Evolutionary conservation across 2,888 invertebrate species (phyloP).

Genomic region (Drosophila anomalata): DNA sequence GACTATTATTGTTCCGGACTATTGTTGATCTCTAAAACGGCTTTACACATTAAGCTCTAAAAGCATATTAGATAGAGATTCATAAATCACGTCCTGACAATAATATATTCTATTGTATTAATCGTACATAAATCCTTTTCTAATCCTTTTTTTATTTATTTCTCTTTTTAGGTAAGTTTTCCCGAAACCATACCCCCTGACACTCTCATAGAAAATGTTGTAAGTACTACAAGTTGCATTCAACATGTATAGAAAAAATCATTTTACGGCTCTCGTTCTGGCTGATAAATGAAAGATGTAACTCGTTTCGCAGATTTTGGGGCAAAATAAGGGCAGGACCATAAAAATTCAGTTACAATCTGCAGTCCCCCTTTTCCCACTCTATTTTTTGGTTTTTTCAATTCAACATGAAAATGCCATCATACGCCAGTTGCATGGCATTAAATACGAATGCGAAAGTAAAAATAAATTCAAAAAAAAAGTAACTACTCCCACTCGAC

Average conservation of each 20-base stretch:
- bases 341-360: constrained; percentile 33
- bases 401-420: constrained; percentile 73
- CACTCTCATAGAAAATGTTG: constrained; percentile 34
- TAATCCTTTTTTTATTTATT: constrained; percentile 16
- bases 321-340: constrained; percentile 12
- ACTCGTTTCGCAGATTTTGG: constrained; percentile 55
- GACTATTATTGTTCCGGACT: neutral
- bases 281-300: constrained; percentile 64
- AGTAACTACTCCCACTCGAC: constrained; percentile 16
- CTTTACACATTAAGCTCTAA: neutral
- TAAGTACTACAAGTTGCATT: constrained; percentile 55
- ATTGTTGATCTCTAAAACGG: neutral
- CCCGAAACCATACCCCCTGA: constrained; percentile 7
- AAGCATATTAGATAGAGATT: neutral
- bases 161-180: constrained; percentile 69
- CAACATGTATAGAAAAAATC: constrained; percentile 2
- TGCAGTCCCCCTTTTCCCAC: constrained; percentile 1
- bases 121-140: neutral
- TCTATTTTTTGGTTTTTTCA: constrained; percentile 3
- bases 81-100: neutral
- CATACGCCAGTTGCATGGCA: constrained; percentile 51
- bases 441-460: constrained; percentile 49
- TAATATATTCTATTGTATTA: neutral
- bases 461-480: constrained; percentile 29
- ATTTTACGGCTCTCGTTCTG: constrained; percentile 20